phyloP scores from a whole-genome alignment of 2,888 invertebrate species.

The Cosmia pyralina region DNA sequence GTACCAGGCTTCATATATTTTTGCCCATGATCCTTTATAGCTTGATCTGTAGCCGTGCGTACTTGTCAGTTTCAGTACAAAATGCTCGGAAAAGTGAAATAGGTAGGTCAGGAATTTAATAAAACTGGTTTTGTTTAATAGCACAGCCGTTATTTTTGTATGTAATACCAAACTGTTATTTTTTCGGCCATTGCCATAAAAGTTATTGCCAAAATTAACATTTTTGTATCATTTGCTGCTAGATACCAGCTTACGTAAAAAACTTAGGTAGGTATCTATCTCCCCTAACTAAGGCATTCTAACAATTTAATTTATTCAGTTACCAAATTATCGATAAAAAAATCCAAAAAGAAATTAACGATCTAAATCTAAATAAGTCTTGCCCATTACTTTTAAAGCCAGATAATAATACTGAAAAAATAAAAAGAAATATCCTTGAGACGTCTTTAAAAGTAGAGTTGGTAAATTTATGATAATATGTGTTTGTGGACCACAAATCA shows the following conservation, averaged over 20 bases:
- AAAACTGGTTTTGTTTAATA: slow-evolving; percentile 10
- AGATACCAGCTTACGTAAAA: not conserved
- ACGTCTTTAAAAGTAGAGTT: slow-evolving; percentile 71
- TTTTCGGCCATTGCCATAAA: not conserved
- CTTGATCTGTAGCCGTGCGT: too few species aligned
- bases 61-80: not conserved
- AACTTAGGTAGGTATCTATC: not conserved
- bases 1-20: too few species aligned
- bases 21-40: too few species aligned
- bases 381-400: slow-evolving; percentile 39
- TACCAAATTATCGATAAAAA: slow-evolving; percentile 43
- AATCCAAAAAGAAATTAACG: slow-evolving; percentile 51
- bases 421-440: slow-evolving; percentile 69
- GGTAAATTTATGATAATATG: slow-evolving; percentile 80
- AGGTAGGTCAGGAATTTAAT: slow-evolving; percentile 24
- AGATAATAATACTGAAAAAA: slow-evolving; percentile 60
- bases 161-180: slow-evolving; percentile 14
- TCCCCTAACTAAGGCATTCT: not conserved
- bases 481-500: slow-evolving; percentile 67
- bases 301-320: slow-evolving; percentile 23
- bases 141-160: slow-evolving; percentile 2
- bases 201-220: slow-evolving; percentile 20
- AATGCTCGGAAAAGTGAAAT: not conserved
- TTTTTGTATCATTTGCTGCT: slow-evolving; percentile 8
- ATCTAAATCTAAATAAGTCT: slow-evolving; percentile 56